Percentiles rank a stretch among this genome's conserved stretches.
Conservation (phyloP, 1,140 invertebrate species). For the Argopecten irradians region DNA sequence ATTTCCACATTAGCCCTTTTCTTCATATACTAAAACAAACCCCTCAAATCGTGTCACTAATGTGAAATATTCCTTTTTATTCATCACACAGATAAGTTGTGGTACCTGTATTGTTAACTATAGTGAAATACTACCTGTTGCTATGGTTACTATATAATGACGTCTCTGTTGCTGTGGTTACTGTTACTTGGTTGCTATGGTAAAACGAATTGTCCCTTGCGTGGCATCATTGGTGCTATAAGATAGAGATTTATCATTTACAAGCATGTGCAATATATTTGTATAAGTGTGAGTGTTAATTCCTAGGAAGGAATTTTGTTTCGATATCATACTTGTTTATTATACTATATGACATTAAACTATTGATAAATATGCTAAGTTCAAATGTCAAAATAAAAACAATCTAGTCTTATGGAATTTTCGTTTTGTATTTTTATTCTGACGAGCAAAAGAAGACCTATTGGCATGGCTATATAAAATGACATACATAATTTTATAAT, state of each 20-base stretch:
- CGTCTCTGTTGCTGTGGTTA: not conserved
- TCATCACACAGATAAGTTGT: too few species aligned
- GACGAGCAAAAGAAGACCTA: too few species aligned
- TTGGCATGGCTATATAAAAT: too few species aligned
- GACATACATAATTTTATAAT: too few species aligned
- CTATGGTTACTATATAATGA: not conserved
- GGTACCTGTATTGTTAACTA: too few species aligned
- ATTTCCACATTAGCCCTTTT: too few species aligned
- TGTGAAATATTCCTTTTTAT: too few species aligned
- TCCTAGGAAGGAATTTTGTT: not conserved
- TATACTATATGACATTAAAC: not conserved
- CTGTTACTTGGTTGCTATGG: not conserved
- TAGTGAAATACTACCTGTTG: not conserved
- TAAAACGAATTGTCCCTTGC: not conserved
- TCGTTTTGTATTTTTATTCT: too few species aligned
- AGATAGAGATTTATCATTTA: conserved; percentile 13
- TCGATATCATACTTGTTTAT: not conserved
- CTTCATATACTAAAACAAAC: too few species aligned
- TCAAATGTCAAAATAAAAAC: conserved; percentile 19
- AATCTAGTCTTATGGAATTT: conserved; percentile 21
- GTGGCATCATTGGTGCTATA: conserved; percentile 20
- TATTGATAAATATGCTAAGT: not conserved
- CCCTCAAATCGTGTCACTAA: too few species aligned
- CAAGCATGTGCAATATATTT: conserved; percentile 6
- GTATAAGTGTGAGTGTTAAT: not conserved